Evolutionary conservation across 1,140 invertebrate species (phyloP).

Genomic region (Sycobia sp.): DNA sequence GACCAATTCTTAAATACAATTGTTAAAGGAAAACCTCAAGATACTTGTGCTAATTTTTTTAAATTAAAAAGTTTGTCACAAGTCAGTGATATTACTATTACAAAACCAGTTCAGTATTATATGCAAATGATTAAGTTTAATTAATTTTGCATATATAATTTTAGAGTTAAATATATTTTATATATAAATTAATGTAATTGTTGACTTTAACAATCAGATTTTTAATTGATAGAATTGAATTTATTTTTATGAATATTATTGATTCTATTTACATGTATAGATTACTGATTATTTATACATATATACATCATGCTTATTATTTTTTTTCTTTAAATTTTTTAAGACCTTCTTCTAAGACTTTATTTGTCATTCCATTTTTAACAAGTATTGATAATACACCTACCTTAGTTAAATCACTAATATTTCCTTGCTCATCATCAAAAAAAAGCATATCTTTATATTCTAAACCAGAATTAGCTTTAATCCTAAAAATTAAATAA

Average conservation of each 20-base stretch:
- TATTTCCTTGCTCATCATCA: conserved; percentile 72
- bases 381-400: conserved; percentile 68
- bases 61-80: conserved; percentile 37
- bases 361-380: conserved; percentile 60
- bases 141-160: conserved; percentile 27
- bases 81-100: conserved; percentile 39
- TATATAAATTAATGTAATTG: too few relatives aligned
- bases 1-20: conserved; percentile 37
- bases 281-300: too few relatives aligned
- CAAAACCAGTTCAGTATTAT: conserved; percentile 54
- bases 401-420: conserved; percentile 62
- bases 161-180: too few relatives aligned
- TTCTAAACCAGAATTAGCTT: conserved; percentile 61
- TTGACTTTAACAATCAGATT: background rate
- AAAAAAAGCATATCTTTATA: conserved; percentile 76
- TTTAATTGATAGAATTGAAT: conserved; percentile 14
- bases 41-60: conserved; percentile 46
- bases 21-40: conserved; percentile 38
- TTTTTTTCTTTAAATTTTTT: conserved; percentile 48
- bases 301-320: conserved; percentile 28
- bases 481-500: conserved; percentile 61
- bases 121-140: conserved; percentile 36
- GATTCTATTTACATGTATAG: too few relatives aligned
- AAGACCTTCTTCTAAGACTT: conserved; percentile 61
- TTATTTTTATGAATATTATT: too few relatives aligned